These are phyloP conservation scores for Carterocephalus palaemon DNA, from an alignment of 2,888 invertebrate species.

Conservation along the genomic window DNA sequence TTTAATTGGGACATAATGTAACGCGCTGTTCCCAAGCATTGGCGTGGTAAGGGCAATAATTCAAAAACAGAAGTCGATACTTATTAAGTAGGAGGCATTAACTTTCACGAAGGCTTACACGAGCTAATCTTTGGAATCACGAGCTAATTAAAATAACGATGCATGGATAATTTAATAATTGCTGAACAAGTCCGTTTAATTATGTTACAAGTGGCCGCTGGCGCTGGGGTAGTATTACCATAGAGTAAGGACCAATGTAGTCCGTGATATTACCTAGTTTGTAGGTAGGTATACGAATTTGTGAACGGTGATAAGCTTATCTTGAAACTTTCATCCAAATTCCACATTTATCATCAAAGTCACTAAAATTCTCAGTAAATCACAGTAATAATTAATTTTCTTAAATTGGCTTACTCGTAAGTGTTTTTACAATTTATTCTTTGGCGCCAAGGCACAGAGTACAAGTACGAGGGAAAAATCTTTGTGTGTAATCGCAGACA, in stretches of 20 bases:
- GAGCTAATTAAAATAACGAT: constrained; percentile 43
- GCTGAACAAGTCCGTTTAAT: constrained; percentile 36
- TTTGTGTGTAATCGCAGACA: too few species aligned
- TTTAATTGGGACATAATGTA: constrained; percentile 9
- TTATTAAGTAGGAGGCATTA: constrained; percentile 34
- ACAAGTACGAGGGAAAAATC: too few species aligned
- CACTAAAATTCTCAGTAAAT: too few species aligned
- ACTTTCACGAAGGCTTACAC: constrained; percentile 34
- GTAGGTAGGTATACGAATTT: not conserved
- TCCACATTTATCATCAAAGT: too few species aligned
- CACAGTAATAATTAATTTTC: too few species aligned
- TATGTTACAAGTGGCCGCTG: constrained; percentile 21
- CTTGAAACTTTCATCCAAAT: not conserved
- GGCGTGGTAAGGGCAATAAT: constrained; percentile 29
- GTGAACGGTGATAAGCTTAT: too few species aligned
- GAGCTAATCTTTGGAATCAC: constrained; percentile 39
- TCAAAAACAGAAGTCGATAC: constrained; percentile 34
- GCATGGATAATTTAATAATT: constrained; percentile 40
- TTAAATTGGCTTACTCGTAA: too few species aligned
- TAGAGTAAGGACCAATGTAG: too few species aligned
- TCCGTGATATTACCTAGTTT: not conserved
- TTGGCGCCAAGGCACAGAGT: too few species aligned
- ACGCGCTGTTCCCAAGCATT: not conserved
- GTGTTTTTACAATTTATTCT: too few species aligned
- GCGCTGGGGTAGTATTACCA: not conserved